phyloP scores from a whole-genome alignment of 2,888 invertebrate genomes.

The Erebia palarica region DNA sequence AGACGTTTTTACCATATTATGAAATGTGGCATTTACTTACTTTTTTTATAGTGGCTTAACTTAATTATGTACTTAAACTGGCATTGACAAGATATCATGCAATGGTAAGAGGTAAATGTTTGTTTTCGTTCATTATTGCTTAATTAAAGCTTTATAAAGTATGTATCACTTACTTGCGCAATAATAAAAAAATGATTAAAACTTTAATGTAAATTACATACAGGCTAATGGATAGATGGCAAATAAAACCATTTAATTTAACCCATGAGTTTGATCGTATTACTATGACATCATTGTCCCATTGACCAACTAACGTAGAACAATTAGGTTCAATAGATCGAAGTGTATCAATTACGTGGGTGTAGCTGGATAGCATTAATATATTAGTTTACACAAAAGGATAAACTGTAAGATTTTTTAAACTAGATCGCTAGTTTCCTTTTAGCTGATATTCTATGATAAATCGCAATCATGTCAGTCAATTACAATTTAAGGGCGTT shows the following conservation, averaged over 20 bases:
- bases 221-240: too few species aligned
- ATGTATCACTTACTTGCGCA: too few species aligned
- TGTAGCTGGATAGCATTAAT: slow-evolving; percentile 23
- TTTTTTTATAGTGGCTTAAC: slow-evolving; percentile 43
- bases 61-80: slow-evolving; percentile 24
- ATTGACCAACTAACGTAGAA: slow-evolving; percentile 17
- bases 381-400: slow-evolving; percentile 36
- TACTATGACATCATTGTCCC: slow-evolving; percentile 3
- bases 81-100: slow-evolving; percentile 10
- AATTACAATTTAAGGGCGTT: slow-evolving; percentile 12
- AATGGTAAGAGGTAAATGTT: not conserved
- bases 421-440: slow-evolving; percentile 19
- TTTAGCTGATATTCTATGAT: slow-evolving; percentile 1
- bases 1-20: slow-evolving; percentile 57
- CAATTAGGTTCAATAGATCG: slow-evolving; percentile 26
- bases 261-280: not conserved
- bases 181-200: too few species aligned
- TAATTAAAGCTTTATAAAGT: not conserved
- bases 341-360: slow-evolving; percentile 20
- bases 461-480: slow-evolving; percentile 20
- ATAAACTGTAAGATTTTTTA: not conserved
- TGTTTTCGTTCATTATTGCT: slow-evolving; percentile 26
- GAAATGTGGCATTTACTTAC: slow-evolving; percentile 55
- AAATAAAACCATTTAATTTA: not conserved
- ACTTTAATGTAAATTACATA: too few species aligned